phyloP scores from a whole-genome alignment of 2,113 vertebrate genomes.

The Baryphthengus martii region DNA sequence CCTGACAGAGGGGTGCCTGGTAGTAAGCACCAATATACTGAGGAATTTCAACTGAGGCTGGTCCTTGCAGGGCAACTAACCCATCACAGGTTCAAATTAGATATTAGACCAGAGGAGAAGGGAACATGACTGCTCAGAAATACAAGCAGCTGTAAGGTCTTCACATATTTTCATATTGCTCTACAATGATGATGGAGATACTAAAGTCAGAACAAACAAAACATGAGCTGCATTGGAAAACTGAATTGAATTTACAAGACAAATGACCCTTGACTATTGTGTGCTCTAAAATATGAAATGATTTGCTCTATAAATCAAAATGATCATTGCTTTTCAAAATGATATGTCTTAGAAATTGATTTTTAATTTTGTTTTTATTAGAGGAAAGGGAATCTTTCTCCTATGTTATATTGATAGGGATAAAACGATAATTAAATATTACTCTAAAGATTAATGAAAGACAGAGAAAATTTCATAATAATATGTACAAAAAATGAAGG shows the following conservation, averaged over 20 bases:
- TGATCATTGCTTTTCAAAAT: background rate
- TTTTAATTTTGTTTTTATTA: background rate
- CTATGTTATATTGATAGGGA: background rate
- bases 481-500: background rate
- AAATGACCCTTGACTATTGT: background rate
- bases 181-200: background rate
- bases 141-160: background rate
- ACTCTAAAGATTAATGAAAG: background rate
- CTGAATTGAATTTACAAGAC: background rate
- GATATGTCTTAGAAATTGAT: background rate
- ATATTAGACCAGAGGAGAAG: background rate
- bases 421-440: background rate
- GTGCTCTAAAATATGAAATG: background rate
- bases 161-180: background rate
- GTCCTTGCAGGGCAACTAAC: background rate
- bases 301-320: background rate
- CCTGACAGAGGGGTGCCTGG: background rate
- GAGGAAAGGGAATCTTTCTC: background rate
- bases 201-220: background rate
- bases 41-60: background rate
- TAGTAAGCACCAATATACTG: background rate
- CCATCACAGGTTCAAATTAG: background rate
- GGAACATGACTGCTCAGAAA: background rate
- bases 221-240: background rate
- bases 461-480: background rate